Evolutionary conservation across 2,797 vertebrate genomes (phyloP), one percentile per base, ranked within the genome.

Genomic region (Falco berigora): DNA sequence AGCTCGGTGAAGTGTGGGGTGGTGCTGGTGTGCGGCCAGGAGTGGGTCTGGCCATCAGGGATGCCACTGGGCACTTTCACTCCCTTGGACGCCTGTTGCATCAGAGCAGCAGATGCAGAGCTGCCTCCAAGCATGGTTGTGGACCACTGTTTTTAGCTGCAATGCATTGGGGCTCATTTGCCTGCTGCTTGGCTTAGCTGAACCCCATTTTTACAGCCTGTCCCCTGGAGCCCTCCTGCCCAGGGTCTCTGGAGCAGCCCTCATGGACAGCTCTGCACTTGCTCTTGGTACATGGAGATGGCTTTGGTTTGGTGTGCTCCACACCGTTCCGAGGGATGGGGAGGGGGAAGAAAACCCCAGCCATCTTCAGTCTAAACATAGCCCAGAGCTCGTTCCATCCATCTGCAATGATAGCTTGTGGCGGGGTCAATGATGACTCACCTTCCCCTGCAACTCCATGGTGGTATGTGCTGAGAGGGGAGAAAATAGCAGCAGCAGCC

Each of bases 321-420:
- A 58, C 5, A 9, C 14, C 1, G 0, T 44, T n/a, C 30, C 32
- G 63, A 67, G 21, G 30, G 25, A 83, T 6, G 32, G 6, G 7
- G 8, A 20, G 49, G 8, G 49, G 38, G 22, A 40, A 93, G 40
- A 84, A 71, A 84, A 27, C 11, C 32, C 6, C 40, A 75, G 4
- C 8, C 4, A 0, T 22, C 69, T 55, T 77, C 55, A 59, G 14
- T 30, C 79, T 85, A 88, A 88, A 73, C 44, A 59, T 55, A 71
- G 13, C 22, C 36, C 4, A 5, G 18, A 18, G 8, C 46, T 69
- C 2, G 1, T 66, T 85, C 56, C 72, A 24, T 53, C 47, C 32
- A 3, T 81, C 53, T 69, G n/a, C 52, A 56, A 6, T 17, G 80
- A 71, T 74, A 71, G 50, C 62, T 68, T 91, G 67, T 86, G 88